Base-by-base conservation (phyloP, 2,888 invertebrate genomes). In the Scaptodrosophila latifasciaeformis region DNA sequence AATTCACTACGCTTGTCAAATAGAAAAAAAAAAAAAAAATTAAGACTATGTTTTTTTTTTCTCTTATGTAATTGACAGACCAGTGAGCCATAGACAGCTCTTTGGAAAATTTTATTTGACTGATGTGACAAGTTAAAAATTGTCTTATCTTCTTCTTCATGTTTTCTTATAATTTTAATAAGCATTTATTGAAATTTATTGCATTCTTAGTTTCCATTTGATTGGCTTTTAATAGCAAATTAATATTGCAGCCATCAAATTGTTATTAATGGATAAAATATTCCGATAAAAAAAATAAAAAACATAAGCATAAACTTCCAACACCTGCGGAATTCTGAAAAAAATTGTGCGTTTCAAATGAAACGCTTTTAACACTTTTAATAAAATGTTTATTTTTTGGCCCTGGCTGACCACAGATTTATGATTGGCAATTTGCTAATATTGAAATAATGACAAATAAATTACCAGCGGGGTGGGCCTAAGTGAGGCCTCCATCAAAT, bases 111-210 rank as follows among this genome's bases (percentile, higher is more conserved):
- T 3, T 66, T 59, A n/a, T 54, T 71, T 72, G 72, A 79, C 54
- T 76, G 72, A 79, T 74, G 77, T 68, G 76, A 71, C 72, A 76
- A 64, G 67, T 51, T 29, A 54, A 53, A 62, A 13, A 65, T 67
- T 67, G 75, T 75, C 74, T 19, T 60, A 30, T 7, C 24, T 5
- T 24, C 24, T 29, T 45, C 15, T 30, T 40, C 54, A 63, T 67
- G 30, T 19, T 43, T 46, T 51, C 4, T 40, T 7, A 21, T n/a
- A 12, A 24, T 44, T 49, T 57, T 30, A 50, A 52, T 67, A 52
- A 55, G 54, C 56, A 59, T 34, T 69, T 59, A 79, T 71, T 79
- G 76, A 72, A 71, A 72, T 79, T 74, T 79, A 74, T 79, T 61
- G 54, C 70, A 59, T 53, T 34, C 60, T 52, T 52, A 54, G 49